Evolutionary conservation across 1,140 invertebrate species (phyloP), one percentile per base, ranked within the genome.

Genomic region (Drosophila serrata): DNA sequence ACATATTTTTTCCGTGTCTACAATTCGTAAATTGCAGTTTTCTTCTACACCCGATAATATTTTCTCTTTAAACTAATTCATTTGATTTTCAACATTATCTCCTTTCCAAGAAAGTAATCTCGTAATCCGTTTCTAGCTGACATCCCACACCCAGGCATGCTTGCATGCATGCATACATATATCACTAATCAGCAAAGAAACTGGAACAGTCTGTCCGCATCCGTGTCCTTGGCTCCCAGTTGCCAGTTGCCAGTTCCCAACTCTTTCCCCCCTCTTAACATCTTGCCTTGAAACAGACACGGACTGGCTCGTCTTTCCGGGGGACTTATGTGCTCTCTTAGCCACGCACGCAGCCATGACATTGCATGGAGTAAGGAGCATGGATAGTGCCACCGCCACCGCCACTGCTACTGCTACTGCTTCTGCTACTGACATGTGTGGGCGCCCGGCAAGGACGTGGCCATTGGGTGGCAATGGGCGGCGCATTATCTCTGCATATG

Each of bases 401-500:
- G 22, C 5, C 22, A 57, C 8, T 12, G 22, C 13, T 55, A 75
- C 24, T 76, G 73, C n/a, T n/a, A n/a, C n/a, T 12, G 24, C 22
- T 12, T 37, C 33, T 65, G 70, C 39, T 55, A 75, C 24, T 76
- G 73, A 76, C 61, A 55, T 76, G 72, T 65, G 62, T 39, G 59
- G 58, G 58, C 15, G 49, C 31, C 22, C 31, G 58, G 74, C 74
- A 76, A 68, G 74, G 51, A 82, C 58, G 68, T 82, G 79, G 62
- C 69, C 69, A 75, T 60, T 68, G 59, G 68, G 59, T 48, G 77
- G 56, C 46, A 49, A 69, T 59, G 74, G 62, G 48, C 19, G 43
- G 72, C 76, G 65, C 79, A 87, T 87, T 86, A 87, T 75, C 70
- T 69, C 56, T 62, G 75, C 68, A 86, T 86, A 79, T 81, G 75